Percentiles rank a stretch among this genome's conserved stretches.
Conservation (phyloP, 2,113 vertebrate genomes). For the Lamprotornis superbus region DNA sequence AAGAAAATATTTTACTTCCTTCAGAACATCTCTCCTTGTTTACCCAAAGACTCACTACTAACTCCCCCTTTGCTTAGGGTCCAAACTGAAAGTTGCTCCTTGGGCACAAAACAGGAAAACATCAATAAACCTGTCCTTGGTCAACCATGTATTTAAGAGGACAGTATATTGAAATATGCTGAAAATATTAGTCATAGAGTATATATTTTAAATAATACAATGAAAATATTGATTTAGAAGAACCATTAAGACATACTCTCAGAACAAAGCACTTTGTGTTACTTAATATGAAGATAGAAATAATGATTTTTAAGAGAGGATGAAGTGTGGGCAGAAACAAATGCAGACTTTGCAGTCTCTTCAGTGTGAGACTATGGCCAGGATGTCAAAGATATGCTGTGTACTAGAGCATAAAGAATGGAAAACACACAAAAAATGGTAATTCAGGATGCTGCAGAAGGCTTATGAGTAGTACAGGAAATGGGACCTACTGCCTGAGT, state of each 20-base stretch:
- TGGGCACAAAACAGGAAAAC: background rate
- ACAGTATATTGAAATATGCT: background rate
- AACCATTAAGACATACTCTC: background rate
- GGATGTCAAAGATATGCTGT: background rate
- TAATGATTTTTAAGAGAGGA: background rate
- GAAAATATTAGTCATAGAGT: background rate
- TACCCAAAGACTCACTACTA: background rate
- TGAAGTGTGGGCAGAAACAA: background rate
- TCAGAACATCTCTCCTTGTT: background rate
- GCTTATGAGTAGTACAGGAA: background rate
- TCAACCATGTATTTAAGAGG: background rate
- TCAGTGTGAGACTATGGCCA: background rate
- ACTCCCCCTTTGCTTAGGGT: background rate
- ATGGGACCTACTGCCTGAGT: background rate
- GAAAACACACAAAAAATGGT: background rate
- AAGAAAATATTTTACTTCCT: background rate
- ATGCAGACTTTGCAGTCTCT: background rate
- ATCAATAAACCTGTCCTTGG: background rate
- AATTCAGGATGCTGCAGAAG: background rate
- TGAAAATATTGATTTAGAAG: background rate
- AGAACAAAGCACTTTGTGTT: background rate
- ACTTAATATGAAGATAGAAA: background rate
- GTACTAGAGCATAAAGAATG: background rate
- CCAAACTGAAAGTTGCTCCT: background rate
- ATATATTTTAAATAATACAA: background rate